Base-by-base conservation (phyloP, 2,888 invertebrate species). In the Bellardia bayeri region DNA sequence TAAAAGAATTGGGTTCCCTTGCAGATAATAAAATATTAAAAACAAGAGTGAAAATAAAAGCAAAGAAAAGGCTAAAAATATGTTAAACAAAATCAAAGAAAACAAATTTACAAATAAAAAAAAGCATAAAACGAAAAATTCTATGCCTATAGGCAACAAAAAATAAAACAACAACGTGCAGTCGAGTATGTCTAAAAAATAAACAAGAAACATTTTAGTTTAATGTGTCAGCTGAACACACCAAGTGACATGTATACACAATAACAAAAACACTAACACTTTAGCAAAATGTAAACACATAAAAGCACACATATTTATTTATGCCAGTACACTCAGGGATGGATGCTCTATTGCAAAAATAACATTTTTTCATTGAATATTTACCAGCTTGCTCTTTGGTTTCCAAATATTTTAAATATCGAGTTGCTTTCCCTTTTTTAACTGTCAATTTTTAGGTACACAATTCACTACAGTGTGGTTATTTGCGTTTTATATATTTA, bases 191-290 rank as follows among this genome's bases (percentile, higher is more conserved):
- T 51, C 30, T 40, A 37, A 54, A 75, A 63, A 76, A n/a, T 37
- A 69, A 75, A 69, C 30, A 51, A 61, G 30, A 58, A 75, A 61
- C 51, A 69, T 69, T 61, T 75, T 30, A 51, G 33, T 76, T 69
- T 51, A 75, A 69, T 63, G 68, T 76, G 82, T 76, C 75, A 76
- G 30, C 13, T 58, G 13, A 58, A 68, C 54, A 78, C 49, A 71
- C 40, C 40, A 3, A 61, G 14, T 45, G 14, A 61, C 42, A 61
- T 11, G 33, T 9, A 58, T 7, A 64, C 23, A 30, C n/a, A 63
- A 63, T 23, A 49, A 80, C 9, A 64, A 30, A 51, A 80, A 63
- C 14, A 71, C 11, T 3, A 81, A 81, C 63, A 64, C 56, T 72
- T 72, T 72, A 8, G 6, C 54, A 64, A 56, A 51, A 63, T 72